These are phyloP conservation scores for Cephalopterus ornatus DNA, from an alignment of 2,113 vertebrate species.

Conservation along the genomic window DNA sequence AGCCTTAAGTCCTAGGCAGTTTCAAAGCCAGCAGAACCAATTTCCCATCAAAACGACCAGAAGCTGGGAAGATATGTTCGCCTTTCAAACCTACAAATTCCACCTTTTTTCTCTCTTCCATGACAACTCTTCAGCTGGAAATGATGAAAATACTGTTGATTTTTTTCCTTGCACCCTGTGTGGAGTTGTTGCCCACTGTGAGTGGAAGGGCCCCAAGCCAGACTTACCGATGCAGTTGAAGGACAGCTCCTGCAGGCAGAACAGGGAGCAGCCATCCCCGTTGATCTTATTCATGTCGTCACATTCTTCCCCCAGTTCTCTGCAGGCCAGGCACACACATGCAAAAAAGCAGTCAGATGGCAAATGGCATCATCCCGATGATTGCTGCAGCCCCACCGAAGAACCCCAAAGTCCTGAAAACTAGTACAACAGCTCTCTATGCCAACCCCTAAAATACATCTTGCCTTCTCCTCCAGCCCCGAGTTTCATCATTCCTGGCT, in stretches of 20 bases:
- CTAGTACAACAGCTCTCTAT: background rate
- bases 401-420: background rate
- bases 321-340: constrained; percentile 60
- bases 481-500: background rate
- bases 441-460: background rate
- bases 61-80: constrained; percentile 67
- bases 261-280: constrained; percentile 93
- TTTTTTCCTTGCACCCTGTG: background rate
- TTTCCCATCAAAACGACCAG: constrained; percentile 66
- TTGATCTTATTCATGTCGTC: constrained; percentile 94
- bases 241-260: constrained; percentile 89
- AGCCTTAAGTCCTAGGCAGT: constrained; percentile 49
- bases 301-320: constrained; percentile 89
- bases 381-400: background rate
- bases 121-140: constrained; percentile 31
- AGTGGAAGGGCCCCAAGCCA: background rate
- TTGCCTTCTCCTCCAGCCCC: background rate
- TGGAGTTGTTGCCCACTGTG: background rate
- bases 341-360: constrained; percentile 16
- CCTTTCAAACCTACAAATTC: constrained; percentile 68
- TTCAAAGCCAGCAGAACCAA: constrained; percentile 70
- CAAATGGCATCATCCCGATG: background rate
- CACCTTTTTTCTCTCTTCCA: constrained; percentile 33
- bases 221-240: constrained; percentile 95
- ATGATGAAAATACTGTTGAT: background rate